Conservation (phyloP, 1,140 invertebrate species). For the Megalopta genalis region DNA sequence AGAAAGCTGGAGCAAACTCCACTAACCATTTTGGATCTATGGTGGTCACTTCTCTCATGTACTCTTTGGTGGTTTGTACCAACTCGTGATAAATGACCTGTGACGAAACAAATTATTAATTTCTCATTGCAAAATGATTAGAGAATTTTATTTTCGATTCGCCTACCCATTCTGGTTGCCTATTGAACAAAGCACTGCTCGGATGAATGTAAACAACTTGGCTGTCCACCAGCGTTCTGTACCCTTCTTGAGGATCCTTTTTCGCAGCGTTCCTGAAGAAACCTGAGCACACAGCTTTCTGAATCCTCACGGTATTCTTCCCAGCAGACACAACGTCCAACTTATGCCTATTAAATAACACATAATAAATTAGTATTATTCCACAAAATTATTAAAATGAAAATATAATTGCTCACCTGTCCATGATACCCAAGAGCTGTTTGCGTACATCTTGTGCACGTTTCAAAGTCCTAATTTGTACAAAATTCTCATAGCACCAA, state of each 20-base stretch:
- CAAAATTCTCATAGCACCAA: constrained; percentile 99
- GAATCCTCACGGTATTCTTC: constrained; percentile 96
- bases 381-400: background rate
- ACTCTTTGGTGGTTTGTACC: constrained; percentile 99
- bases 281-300: constrained; percentile 99
- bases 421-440: constrained; percentile 98
- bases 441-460: constrained; percentile 99
- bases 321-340: constrained; percentile 98
- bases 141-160: background rate
- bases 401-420: constrained; percentile 82
- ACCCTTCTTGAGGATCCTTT: constrained; percentile 99
- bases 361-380: constrained; percentile 28
- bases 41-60: constrained; percentile 99
- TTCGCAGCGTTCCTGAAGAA: constrained; percentile 99
- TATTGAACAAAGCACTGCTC: constrained; percentile 97
- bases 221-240: constrained; percentile 97
- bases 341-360: constrained; percentile 88
- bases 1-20: constrained; percentile 99
- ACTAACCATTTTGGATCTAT: constrained; percentile 99
- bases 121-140: background rate
- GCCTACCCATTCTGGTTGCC: constrained; percentile 97
- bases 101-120: constrained; percentile 52
- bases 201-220: constrained; percentile 99
- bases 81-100: constrained; percentile 99
- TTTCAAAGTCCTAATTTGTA: constrained; percentile 98